These are phyloP conservation scores for Phrynocephalus versicolor DNA, from an alignment of 2,113 vertebrate species.

Conservation along the genomic window DNA sequence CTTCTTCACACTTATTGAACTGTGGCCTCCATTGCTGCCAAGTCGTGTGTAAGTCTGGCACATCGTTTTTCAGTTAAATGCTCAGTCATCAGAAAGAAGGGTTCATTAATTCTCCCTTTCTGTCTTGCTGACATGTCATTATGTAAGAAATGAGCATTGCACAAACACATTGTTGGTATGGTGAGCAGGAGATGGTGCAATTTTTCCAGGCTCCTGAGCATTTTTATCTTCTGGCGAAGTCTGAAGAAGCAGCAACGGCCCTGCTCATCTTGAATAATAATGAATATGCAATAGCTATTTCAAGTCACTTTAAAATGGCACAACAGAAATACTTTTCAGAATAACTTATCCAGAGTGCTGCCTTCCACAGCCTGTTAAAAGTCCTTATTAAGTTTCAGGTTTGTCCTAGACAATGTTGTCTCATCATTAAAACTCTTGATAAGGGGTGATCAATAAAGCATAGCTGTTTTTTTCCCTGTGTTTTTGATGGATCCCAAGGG, in stretches of 20 bases:
- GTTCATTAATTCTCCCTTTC: background rate
- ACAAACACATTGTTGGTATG: background rate
- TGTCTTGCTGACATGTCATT: background rate
- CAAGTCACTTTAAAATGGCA: background rate
- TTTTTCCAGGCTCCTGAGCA: background rate
- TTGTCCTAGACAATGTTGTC: slow-evolving; percentile 32
- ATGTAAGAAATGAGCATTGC: background rate
- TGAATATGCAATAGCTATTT: background rate
- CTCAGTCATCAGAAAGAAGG: background rate
- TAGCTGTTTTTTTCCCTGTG: slow-evolving; percentile 11
- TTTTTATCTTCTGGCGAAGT: background rate
- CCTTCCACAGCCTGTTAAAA: slow-evolving; percentile 25
- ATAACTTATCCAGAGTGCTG: background rate
- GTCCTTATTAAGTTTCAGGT: slow-evolving; percentile 24
- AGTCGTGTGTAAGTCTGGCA: background rate
- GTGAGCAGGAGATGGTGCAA: background rate
- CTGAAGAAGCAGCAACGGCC: background rate
- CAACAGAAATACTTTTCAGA: slow-evolving; percentile 7
- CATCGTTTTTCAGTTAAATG: background rate
- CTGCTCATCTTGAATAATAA: background rate
- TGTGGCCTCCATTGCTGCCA: background rate
- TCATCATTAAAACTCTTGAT: slow-evolving; percentile 39
- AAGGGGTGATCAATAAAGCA: slow-evolving; percentile 35
- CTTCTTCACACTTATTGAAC: background rate
- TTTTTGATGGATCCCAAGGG: slow-evolving; percentile 31